A percentile compares a stretch with the other conserved stretches of the same genome.
Evolutionary conservation across 2,797 vertebrate genomes (phyloP).

Genomic region (Falco concolor): DNA sequence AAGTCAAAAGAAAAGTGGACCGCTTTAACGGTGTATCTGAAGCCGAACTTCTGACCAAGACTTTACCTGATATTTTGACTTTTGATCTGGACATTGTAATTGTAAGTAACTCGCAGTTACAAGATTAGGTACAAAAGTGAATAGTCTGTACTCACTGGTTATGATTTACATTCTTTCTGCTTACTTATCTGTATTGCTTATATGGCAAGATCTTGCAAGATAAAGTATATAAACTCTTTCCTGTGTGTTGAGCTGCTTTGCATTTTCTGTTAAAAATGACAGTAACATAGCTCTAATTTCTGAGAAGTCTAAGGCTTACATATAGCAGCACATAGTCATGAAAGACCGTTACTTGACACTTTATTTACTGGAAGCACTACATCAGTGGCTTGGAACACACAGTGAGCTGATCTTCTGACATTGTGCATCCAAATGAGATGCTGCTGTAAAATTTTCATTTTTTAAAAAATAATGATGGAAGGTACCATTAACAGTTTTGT

Average conservation of each 20-base stretch:
- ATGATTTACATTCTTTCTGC: not conserved
- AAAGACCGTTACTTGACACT: not conserved
- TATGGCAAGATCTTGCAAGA: conserved; percentile 7
- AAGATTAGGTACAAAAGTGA: not conserved
- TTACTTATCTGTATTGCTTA: not conserved
- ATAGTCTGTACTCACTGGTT: not conserved
- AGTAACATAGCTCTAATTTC: not conserved
- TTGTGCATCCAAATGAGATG: not conserved
- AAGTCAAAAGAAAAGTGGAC: conserved; percentile 95
- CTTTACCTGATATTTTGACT: conserved; percentile 92
- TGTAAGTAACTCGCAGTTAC: conserved; percentile 77
- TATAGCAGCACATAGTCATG: not conserved
- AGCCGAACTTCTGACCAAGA: conserved; percentile 94
- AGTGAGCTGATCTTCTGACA: not conserved
- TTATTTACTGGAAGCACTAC: not conserved
- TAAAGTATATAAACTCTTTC: not conserved
- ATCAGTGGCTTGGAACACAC: not conserved
- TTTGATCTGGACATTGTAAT: conserved; percentile 97
- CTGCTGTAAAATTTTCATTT: not conserved
- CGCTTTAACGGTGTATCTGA: conserved; percentile 96
- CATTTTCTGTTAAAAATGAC: not conserved
- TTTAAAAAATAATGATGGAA: not conserved
- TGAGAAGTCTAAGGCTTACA: not conserved
- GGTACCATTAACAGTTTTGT: not conserved
- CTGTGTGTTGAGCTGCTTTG: not conserved